Evolutionary conservation across 2,888 invertebrate species (phyloP).

Genomic region (Drosophila pegasa): DNA sequence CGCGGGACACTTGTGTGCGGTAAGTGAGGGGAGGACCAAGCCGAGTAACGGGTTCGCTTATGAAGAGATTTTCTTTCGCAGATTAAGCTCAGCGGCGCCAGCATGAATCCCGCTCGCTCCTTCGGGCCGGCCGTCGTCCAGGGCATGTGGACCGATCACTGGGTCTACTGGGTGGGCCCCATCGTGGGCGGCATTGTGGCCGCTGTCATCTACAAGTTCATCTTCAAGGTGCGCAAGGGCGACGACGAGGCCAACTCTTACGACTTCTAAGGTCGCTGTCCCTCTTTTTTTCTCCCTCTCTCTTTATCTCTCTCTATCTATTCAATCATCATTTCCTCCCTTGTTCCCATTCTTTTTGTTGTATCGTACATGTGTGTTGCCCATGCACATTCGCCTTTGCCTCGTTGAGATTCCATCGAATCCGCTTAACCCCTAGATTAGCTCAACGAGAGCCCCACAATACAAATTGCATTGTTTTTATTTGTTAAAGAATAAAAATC

Average conservation of each 20-base stretch:
- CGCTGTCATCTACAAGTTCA: slow-evolving; percentile 90
- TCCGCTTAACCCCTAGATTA: slow-evolving; percentile 43
- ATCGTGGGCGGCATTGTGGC: slow-evolving; percentile 91
- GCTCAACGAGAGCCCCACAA: slow-evolving; percentile 28
- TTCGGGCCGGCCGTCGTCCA: slow-evolving; percentile 94
- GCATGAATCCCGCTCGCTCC: slow-evolving; percentile 97
- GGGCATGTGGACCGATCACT: slow-evolving; percentile 91
- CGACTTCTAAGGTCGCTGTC: slow-evolving; percentile 87
- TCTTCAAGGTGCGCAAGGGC: slow-evolving; percentile 89
- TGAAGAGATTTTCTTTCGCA: slow-evolving; percentile 66
- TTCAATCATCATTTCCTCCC: neutral
- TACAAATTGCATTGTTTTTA: slow-evolving; percentile 61
- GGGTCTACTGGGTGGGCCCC: slow-evolving; percentile 96
- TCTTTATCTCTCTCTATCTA: neutral
- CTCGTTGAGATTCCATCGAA: slow-evolving; percentile 23
- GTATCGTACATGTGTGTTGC: slow-evolving; percentile 41
- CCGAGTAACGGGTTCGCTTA: neutral
- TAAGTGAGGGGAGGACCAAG: slow-evolving; percentile 86
- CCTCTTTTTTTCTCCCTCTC: too few relatives aligned
- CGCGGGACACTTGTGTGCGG: slow-evolving; percentile 93
- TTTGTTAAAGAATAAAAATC: slow-evolving; percentile 74
- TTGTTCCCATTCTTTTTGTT: slow-evolving; percentile 49
- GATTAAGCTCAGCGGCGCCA: slow-evolving; percentile 93
- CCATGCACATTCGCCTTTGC: slow-evolving; percentile 38
- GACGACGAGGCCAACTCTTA: slow-evolving; percentile 91